These are phyloP conservation scores for Lymantria dispar DNA, from an alignment of 2,888 invertebrate genomes.

Conservation along the genomic window DNA sequence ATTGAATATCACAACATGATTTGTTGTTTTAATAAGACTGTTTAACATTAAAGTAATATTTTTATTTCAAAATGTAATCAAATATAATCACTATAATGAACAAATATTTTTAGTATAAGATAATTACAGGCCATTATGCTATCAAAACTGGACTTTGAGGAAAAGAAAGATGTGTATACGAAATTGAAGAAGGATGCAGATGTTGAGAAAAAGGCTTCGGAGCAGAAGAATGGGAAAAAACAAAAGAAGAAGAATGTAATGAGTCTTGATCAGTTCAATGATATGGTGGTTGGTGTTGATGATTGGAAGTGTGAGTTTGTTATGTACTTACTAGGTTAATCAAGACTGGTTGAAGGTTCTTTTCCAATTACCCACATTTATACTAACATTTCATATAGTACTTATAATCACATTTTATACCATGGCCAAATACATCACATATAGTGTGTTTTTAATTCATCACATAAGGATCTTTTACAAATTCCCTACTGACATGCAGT, in stretches of 20 bases:
- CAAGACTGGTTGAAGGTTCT: too few relatives aligned
- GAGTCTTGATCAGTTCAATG: constrained; percentile 89
- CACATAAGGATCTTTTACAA: too few relatives aligned
- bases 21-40: too few relatives aligned
- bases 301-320: constrained; percentile 50
- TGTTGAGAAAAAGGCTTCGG: constrained; percentile 51
- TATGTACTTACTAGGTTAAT: too few relatives aligned
- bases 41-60: not conserved
- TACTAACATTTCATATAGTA: too few relatives aligned
- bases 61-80: too few relatives aligned
- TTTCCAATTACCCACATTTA: too few relatives aligned
- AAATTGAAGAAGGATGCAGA: constrained; percentile 67
- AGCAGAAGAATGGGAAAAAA: constrained; percentile 57
- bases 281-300: constrained; percentile 67
- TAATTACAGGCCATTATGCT: constrained; percentile 86
- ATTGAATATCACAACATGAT: too few relatives aligned
- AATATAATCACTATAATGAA: not conserved
- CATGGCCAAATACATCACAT: too few relatives aligned
- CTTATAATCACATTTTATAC: too few relatives aligned
- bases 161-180: constrained; percentile 82
- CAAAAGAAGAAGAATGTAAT: constrained; percentile 87
- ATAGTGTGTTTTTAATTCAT: too few relatives aligned
- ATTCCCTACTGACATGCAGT: too few relatives aligned
- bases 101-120: constrained; percentile 6
- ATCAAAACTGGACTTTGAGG: constrained; percentile 88